A percentile compares a stretch with the other conserved stretches of the same genome.
These are phyloP conservation scores for Tetragnatha montana DNA, from an alignment of 2,888 invertebrate species.

Conservation along the genomic window DNA sequence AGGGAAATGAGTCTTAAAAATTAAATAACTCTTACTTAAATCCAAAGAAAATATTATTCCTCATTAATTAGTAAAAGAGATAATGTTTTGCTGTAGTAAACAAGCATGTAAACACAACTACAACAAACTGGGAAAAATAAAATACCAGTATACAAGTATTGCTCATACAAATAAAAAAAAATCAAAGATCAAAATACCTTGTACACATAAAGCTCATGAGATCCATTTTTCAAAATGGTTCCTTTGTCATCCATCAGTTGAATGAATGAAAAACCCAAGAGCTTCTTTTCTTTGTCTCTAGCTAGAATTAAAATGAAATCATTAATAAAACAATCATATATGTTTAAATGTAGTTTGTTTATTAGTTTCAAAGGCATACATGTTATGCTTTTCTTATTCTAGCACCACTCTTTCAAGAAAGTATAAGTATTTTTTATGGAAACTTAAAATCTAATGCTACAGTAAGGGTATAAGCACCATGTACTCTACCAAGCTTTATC, in stretches of 20 bases:
- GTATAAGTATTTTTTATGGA: neutral
- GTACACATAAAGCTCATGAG: slow-evolving; percentile 92
- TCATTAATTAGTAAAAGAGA: neutral
- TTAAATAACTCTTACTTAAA: too few species aligned
- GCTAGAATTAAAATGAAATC: slow-evolving; percentile 79
- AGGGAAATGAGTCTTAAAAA: neutral
- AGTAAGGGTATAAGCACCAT: neutral
- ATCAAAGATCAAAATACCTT: slow-evolving; percentile 77
- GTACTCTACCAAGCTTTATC: neutral
- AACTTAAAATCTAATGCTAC: neutral
- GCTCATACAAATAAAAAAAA: neutral
- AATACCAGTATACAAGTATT: neutral
- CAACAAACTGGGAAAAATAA: neutral
- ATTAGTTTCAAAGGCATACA: too few species aligned
- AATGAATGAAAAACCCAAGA: slow-evolving; percentile 93
- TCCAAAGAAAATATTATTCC: too few species aligned
- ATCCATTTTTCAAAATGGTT: slow-evolving; percentile 90
- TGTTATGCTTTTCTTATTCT: too few species aligned
- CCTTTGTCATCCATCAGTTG: slow-evolving; percentile 93
- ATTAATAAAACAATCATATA: neutral
- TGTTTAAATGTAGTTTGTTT: neutral
- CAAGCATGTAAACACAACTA: neutral
- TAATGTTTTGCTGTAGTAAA: neutral
- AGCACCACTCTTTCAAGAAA: too few species aligned
- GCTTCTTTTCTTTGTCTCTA: slow-evolving; percentile 91